These are phyloP conservation scores for Struthidea cinerea DNA, from an alignment of 2,113 vertebrate species.

Conservation along the genomic window DNA sequence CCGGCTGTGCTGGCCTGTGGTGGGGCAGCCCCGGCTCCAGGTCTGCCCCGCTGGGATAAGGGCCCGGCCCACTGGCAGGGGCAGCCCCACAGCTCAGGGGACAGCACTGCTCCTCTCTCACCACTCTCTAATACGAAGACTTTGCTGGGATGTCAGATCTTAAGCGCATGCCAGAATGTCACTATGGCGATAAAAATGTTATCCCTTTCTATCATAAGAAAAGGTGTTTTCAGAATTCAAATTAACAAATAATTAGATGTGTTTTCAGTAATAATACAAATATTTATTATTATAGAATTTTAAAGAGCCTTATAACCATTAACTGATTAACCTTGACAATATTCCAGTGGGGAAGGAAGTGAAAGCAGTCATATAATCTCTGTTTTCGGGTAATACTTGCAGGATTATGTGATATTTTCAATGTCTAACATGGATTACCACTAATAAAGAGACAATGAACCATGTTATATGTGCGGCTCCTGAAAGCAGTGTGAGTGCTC, in stretches of 20 bases:
- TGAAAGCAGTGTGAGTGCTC: not conserved
- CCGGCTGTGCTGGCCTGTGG: not conserved
- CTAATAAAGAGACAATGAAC: not conserved
- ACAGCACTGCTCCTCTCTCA: not conserved
- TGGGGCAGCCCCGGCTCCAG: not conserved
- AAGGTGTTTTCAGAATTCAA: not conserved
- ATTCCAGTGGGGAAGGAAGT: not conserved
- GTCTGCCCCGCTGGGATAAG: fast-evolving
- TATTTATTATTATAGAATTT: not conserved
- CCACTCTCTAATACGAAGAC: fast-evolving
- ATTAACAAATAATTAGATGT: not conserved
- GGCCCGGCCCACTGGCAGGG: not conserved
- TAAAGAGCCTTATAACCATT: not conserved
- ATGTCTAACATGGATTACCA: not conserved
- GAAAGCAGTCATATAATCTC: not conserved
- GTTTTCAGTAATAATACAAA: not conserved
- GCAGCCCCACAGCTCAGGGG: not conserved
- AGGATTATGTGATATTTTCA: not conserved
- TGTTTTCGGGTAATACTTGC: not conserved
- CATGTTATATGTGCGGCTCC: not conserved
- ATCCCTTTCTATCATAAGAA: not conserved
- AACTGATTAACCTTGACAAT: not conserved
- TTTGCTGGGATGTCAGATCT: not conserved
- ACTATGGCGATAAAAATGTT: too few species aligned
- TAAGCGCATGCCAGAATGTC: not conserved